phyloP scores from a whole-genome alignment of 2,113 vertebrate species.

The Gnathochromis pfefferi region DNA sequence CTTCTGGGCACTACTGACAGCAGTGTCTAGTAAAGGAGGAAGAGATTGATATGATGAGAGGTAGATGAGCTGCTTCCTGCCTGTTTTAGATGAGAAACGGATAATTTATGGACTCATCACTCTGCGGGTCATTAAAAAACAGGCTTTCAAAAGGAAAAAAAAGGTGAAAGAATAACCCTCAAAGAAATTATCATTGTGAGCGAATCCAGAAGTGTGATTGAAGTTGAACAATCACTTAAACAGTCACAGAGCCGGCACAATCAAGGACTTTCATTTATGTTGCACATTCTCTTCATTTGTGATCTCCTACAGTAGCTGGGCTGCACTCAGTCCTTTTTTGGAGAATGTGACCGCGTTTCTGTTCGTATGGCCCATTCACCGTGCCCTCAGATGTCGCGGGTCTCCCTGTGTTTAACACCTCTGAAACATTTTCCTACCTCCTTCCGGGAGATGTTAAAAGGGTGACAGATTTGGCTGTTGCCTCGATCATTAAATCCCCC shows the following conservation, averaged over 20 bases:
- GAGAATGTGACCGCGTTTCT: neutral
- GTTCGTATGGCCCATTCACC: neutral
- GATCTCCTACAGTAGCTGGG: conserved; percentile 1
- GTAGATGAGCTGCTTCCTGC: conserved; percentile 53
- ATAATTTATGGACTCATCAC: conserved; percentile 56
- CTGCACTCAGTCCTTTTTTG: neutral
- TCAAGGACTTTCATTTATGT: conserved; percentile 50
- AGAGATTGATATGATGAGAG: conserved; percentile 61
- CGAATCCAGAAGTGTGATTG: conserved; percentile 36
- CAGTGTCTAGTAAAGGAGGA: conserved; percentile 43
- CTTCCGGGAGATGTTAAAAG: conserved; percentile 39
- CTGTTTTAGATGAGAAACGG: conserved; percentile 12
- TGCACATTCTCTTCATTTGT: conserved; percentile 22
- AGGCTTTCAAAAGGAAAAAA: neutral
- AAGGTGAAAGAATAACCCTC: conserved; percentile 21
- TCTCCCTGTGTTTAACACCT: conserved; percentile 34
- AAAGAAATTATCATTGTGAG: conserved; percentile 42
- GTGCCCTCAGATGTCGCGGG: neutral
- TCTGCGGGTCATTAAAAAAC: conserved; percentile 12
- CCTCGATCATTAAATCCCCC: conserved; percentile 48
- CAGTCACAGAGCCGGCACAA: conserved; percentile 24
- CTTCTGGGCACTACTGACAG: conserved; percentile 47
- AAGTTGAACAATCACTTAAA: conserved; percentile 55
- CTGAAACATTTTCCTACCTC: conserved; percentile 28
- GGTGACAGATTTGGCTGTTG: conserved; percentile 39